Base-by-base conservation (phyloP, 1,140 invertebrate species). In the Diuraphis noxia region DNA sequence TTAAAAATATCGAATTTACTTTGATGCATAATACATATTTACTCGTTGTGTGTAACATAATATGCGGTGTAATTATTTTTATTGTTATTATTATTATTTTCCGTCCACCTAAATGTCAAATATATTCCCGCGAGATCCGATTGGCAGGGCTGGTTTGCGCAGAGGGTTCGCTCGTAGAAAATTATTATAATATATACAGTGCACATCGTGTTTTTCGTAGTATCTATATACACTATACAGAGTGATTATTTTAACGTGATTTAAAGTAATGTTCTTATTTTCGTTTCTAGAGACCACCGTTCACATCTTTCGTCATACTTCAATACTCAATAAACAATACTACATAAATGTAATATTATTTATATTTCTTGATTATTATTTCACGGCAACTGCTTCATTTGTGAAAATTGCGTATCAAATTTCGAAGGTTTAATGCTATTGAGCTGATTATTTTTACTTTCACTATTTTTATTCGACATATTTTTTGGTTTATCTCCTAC, bases 61-160 rank as follows among this genome's bases (percentile, higher is more conserved):
- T 72, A 72, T 72, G 56, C 30, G 2, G 56, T 72, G n/a, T n/a
- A 72, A 72, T 72, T 72, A 72, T 72, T 72, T 72, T 72, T 72
- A 72, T 63, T 63, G 17, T 30, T 63, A 63, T n/a, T 63, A 63
- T 56, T 63, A 63, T 34, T 72, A 72, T 72, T 25, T 25, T 23
- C 36, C 79, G 8, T 38, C 46, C 49, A n/a, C 81, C 40, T 49
- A 90, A 90, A 90, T 90, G 88, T 90, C 88, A 90, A 81, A 90
- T 81, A 81, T 90, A 90, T 77, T 90, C 88, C 88, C 88, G 88
- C 17, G 88, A 90, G 88, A 90, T 90, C 10, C 77, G 63, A 87
- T 30, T 30, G 40, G 79, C 21, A 1, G 36, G 79, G 38, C 36
- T 36, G 36, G 79, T 36, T 36, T 8, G 79, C 79, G 38, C 36